Base-by-base conservation (phyloP, 2,113 vertebrate genomes). In the Apus apus region DNA sequence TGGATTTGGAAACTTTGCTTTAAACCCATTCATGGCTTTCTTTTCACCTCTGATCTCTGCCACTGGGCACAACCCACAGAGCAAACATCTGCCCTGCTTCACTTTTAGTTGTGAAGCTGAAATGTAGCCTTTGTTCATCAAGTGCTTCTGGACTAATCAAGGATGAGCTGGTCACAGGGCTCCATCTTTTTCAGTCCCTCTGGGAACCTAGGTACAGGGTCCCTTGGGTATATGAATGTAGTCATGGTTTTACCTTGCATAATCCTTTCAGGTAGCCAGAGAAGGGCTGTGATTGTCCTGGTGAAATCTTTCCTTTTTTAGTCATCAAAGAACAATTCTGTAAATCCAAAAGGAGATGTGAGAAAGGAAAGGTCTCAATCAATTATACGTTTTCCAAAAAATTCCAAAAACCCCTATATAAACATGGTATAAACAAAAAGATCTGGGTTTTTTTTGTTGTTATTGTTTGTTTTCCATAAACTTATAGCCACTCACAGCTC, bases 331-430 rank as follows among this genome's bases (percentile, higher is more conserved):
- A 82, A 21, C 25, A 51, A 57, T 34, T 57, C 25, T 62, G n/a
- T 53, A 64, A 73, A 82, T 66, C 10, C 43, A 45, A 73, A 85
- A 77, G 15, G 32, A 82, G 43, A 32, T n/a, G 13, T 77, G 18
- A 15, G 26, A 36, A 12, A 68, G 43, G 29, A 26, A 78, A 57
- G 15, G 13, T 78, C 43, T 54, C 61, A 58, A 58, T 64, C 77
- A 78, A 54, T 5, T 17, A 57, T 6, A 18, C 3, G 15, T 26
- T 89, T 79, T 12, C 1, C 4, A 30, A 61, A 61, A 50, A n/a
- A 20, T 6, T 9, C 18, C 0, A 2, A 61, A 74, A 53, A 18
- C 0, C 4, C 10, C 16, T 34, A 57, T 40, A 23, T 70, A 85
- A 70, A 54, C 7, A 17, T 67, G 13, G 11, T 71, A 30, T 57